phyloP scores from a whole-genome alignment of 2,888 invertebrate species.

The Elegia similella region DNA sequence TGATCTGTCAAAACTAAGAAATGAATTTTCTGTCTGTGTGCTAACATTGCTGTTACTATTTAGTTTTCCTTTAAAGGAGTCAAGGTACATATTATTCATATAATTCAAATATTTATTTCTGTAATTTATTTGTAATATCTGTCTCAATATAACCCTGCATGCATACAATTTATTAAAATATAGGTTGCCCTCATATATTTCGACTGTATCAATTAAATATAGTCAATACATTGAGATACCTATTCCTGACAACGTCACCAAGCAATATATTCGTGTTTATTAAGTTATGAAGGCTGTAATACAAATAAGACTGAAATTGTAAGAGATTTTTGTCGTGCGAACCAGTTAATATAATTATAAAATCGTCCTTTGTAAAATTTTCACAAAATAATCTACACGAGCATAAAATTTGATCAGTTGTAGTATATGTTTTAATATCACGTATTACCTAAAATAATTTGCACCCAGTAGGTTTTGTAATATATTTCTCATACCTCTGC shows the following conservation, averaged over 20 bases:
- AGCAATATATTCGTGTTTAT: background rate
- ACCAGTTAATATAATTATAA: background rate
- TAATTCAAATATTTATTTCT: background rate
- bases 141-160: background rate
- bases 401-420: background rate
- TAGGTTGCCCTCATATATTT: too few species aligned
- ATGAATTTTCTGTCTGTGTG: constrained; percentile 1
- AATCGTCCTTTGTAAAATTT: background rate
- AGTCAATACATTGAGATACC: too few species aligned
- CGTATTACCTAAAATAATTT: background rate
- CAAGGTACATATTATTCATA: background rate
- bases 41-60: background rate
- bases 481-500: background rate
- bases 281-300: background rate
- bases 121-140: constrained; percentile 1
- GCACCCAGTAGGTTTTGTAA: background rate
- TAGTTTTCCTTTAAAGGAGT: background rate
- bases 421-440: background rate
- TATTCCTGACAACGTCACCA: background rate
- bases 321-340: background rate
- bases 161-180: background rate
- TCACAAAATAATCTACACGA: background rate
- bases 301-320: constrained; percentile 1
- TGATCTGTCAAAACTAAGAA: background rate
- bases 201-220: too few species aligned